Base-by-base conservation (phyloP, 2,888 invertebrate species). In the Rhingia campestris region DNA sequence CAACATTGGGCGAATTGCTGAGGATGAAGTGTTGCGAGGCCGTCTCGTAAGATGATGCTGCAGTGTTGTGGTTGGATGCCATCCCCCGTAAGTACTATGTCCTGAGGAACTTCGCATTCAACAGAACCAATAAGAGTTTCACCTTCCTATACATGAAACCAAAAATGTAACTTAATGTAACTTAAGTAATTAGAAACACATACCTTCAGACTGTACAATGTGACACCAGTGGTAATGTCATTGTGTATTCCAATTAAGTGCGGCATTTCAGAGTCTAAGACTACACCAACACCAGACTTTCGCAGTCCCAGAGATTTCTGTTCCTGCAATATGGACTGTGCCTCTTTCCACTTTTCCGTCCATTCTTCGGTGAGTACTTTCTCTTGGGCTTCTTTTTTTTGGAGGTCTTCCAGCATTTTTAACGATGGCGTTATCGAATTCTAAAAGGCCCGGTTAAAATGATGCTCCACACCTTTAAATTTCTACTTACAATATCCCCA, bases 211-310 rank as follows among this genome's bases (percentile, higher is more conserved):
- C 97, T 97, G 89, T 97, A 98, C 0, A 98, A 92, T 0, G 97
- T 97, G 35, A 98, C 97, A 0, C 98, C 98, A 0, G 98, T 98
- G 76, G 96, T 97, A 54, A 97, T 93, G 91, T 98, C 97, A 88
- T 97, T 97, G 88, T 97, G 97, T 86, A 98, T 97, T 39, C 97
- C 97, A 63, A 98, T 96, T 4, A 98, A 93, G 92, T 98, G 98
- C 0, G 98, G 98, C 93, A 96, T 95, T 89, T 97, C 97, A 0
- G 97, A 97, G 91, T 97, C 97, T 59, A 97, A 92, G 2, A 97
- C 96, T 0, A 97, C 97, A 0, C 98, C 98, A 0, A 96, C 94
- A 0, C 97, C 97, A 51, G 97, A 96, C 92, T 97, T 97, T 49
- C 97, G 92, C 73, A 98, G 92, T 0, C 97, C 97, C 33, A 97